Conservation (phyloP, 2,888 invertebrate genomes). For the Ophraella communa region DNA sequence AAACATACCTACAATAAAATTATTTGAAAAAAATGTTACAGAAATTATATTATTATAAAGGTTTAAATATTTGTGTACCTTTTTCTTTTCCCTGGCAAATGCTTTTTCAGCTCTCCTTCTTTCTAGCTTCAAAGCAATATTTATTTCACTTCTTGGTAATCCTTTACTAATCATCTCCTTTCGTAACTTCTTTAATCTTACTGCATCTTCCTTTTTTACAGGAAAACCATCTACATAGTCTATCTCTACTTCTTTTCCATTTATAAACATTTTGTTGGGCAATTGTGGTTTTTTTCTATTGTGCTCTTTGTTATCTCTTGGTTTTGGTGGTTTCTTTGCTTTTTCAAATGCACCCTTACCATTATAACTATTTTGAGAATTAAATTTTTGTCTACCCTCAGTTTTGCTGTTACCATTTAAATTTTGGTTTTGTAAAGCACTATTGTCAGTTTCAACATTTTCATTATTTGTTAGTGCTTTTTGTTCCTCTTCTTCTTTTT, state of each 20-base stretch:
- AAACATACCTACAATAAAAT: constrained; percentile 71
- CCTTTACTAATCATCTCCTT: constrained; percentile 71
- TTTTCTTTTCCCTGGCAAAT: constrained; percentile 69
- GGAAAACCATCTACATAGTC: constrained; percentile 75
- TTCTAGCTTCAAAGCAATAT: constrained; percentile 71
- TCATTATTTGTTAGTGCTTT: constrained; percentile 13
- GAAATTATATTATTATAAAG: constrained; percentile 45
- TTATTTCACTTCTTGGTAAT: constrained; percentile 72
- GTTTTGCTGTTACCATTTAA: constrained; percentile 40
- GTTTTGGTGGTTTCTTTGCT: constrained; percentile 12
- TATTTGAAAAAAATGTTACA: too few relatives aligned
- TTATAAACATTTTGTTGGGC: constrained; percentile 64
- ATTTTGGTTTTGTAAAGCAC: neutral
- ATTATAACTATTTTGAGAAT: constrained; percentile 33
- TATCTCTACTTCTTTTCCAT: constrained; percentile 69
- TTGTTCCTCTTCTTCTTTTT: constrained; percentile 29
- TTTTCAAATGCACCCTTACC: constrained; percentile 17
- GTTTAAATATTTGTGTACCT: constrained; percentile 64
- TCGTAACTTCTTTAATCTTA: constrained; percentile 67
- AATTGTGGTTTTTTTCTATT: constrained; percentile 48
- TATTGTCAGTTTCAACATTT: constrained; percentile 9
- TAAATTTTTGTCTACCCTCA: neutral
- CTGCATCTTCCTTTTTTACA: constrained; percentile 74
- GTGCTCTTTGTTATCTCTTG: constrained; percentile 49
- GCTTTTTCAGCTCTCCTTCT: constrained; percentile 76